A percentile compares a stretch with the other conserved stretches of the same genome.
Conservation (phyloP, 2,888 invertebrate genomes). For the Cyclophora albipunctata region DNA sequence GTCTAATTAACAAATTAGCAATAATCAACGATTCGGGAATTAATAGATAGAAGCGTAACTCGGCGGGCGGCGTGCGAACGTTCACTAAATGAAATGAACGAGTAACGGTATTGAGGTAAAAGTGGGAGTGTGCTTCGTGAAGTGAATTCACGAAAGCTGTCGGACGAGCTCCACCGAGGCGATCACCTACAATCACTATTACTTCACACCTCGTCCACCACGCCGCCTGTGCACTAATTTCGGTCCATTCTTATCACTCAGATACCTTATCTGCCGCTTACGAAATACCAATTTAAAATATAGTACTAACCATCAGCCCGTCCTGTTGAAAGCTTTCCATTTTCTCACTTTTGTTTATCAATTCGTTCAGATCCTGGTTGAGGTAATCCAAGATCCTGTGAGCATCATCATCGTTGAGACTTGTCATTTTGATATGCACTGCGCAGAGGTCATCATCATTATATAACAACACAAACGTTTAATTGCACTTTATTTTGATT, state of each 20-base stretch:
- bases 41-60: slow-evolving; percentile 6
- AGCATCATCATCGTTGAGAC: slow-evolving; percentile 49
- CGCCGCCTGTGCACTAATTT: slow-evolving; percentile 33
- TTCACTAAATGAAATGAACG: slow-evolving; percentile 67
- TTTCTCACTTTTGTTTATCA: slow-evolving; percentile 40
- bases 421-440: slow-evolving; percentile 43
- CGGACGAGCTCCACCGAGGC: slow-evolving; percentile 50
- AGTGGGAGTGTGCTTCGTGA: slow-evolving; percentile 42
- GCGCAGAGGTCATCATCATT: slow-evolving; percentile 36
- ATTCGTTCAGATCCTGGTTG: slow-evolving; percentile 39
- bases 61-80: slow-evolving; percentile 16
- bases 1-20: slow-evolving; percentile 29
- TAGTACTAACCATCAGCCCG: slow-evolving; percentile 53
- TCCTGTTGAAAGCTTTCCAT: slow-evolving; percentile 61
- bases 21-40: slow-evolving; percentile 42
- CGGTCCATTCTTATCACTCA: slow-evolving; percentile 31
- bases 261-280: slow-evolving; percentile 40
- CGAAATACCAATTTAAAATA: slow-evolving; percentile 18
- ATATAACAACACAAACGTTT: slow-evolving; percentile 9
- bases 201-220: slow-evolving; percentile 51
- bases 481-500: slow-evolving; percentile 7
- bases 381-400: slow-evolving; percentile 60
- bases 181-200: slow-evolving; percentile 44
- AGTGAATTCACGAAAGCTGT: slow-evolving; percentile 62
- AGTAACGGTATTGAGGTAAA: slow-evolving; percentile 75